Base-by-base conservation (phyloP, 2,888 invertebrate genomes). In the Drosophila austrosaltans region DNA sequence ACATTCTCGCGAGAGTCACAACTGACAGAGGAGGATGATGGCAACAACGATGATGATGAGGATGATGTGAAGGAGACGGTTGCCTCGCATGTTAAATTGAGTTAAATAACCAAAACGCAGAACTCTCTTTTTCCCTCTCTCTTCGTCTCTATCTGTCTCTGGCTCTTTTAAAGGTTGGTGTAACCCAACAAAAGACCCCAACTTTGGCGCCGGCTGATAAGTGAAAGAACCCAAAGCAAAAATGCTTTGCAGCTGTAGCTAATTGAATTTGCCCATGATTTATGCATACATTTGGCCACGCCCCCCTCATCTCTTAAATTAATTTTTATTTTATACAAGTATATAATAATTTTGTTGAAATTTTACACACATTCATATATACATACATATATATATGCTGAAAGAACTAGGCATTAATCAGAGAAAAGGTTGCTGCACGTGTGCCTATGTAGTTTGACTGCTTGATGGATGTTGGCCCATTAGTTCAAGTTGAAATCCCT, bases 251-350 rank as follows among this genome's bases (percentile, higher is more conserved):
- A 73, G 48, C 22, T 48, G 12, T 25, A 48, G 48, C 68, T 79
- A 78, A 79, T 79, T 80, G 79, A 77, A 78, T 79, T 78, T 72
- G 65, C 8, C 70, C 66, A 70, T 64, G 69, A 73, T 77, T 78
- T 77, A 79, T 74, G 70, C 68, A 68, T 60, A 53, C 62, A 67
- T 42, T 53, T 16, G 16, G 63, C 40, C 32, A 40, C 7, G 6
- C 28, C 5, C 36, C 10, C 20, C 7, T 32, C 28, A 32, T 36
- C 22, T 25, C 10, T 48, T 25, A 25, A 12, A 25, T 48, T 25
- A 10, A 32, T 53, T 59, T 42, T 5, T 36, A 28, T 59, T 42
- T 59, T 40, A 1, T 36, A 28, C 16, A 16, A 16, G 16, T 59
- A 53, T 58, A 32, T 28, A 20, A 53, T 22, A 48, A 22, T 48